Evolutionary conservation across 2,113 vertebrate species (phyloP), one percentile per base, ranked within the genome.

Genomic region (Silurus asotus): DNA sequence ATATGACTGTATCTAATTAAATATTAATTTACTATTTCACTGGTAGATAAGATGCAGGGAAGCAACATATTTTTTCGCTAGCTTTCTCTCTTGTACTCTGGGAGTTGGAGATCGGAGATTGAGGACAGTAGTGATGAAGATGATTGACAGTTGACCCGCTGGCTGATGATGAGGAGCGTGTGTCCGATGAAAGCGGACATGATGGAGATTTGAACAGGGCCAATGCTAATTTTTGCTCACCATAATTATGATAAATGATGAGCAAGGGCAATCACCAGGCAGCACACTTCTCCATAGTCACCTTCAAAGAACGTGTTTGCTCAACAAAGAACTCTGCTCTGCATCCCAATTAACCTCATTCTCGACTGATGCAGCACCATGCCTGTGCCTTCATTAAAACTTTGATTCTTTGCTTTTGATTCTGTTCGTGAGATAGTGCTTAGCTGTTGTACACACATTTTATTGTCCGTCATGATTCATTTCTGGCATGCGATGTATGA

Each of bases 181-280:
- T 89, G 92, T 89, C 91, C 90, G 91, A 93, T 94, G 92, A 93
- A 92, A 94, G 93, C 90, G 91, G 91, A 92, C 92, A 93, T 90
- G 93, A 92, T 94, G 92, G 91, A 94, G 92, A 92, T 94, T 93
- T 94, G 89, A 92, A 93, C 92, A 92, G 92, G 91, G 83, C 91
- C 87, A 13, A 45, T 90, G 91, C 89, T 93, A 94, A 93, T 94
- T 95, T 94, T 90, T 90, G 86, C 89, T 82, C 76, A 0, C 88
- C 86, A 86, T 94, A 92, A 95, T 94, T 93, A 93, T 92, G 93
- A 93, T 92, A 91, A 92, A 93, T 93, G 93, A 93, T 92, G 93
- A 94, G 93, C 87, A 91, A 89, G 79, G 92, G 91, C 93, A 90
- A 93, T 92, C 91, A 90, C 89, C 88, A 92, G 55, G 91, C 92